Conservation (phyloP, 2,888 invertebrate genomes). For the Metallyticus violacea region DNA sequence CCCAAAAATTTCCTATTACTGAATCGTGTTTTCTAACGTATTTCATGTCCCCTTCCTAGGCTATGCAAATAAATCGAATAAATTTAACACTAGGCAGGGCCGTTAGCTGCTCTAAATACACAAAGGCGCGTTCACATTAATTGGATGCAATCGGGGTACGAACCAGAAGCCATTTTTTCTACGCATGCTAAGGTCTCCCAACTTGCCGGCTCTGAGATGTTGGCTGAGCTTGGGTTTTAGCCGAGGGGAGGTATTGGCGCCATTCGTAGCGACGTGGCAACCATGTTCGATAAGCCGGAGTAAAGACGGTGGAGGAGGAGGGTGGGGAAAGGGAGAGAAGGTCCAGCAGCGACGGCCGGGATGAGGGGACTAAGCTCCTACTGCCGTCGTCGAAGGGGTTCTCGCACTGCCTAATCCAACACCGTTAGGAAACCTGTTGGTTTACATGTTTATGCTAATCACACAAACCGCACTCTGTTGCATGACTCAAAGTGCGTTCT, state of each 20-base stretch:
- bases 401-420: conserved; percentile 1
- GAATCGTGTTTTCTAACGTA: too few relatives aligned
- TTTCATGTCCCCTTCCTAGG: too few relatives aligned
- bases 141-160: not conserved
- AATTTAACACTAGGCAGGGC: too few relatives aligned
- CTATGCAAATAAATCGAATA: too few relatives aligned
- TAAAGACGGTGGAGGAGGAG: conserved; percentile 21
- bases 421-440: not conserved
- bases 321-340: conserved; percentile 18
- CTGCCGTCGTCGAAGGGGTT: not conserved
- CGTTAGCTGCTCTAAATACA: too few relatives aligned
- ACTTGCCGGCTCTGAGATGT: too few relatives aligned
- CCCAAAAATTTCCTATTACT: too few relatives aligned
- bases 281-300: conserved; percentile 21
- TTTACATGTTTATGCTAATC: not conserved
- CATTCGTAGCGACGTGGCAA: conserved; percentile 15
- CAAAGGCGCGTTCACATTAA: too few relatives aligned
- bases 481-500: not conserved
- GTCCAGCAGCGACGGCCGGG: conserved; percentile 14
- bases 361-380: not conserved
- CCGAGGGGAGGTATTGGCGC: not conserved
- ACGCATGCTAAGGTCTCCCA: not conserved
- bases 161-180: not conserved
- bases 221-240: not conserved
- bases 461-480: not conserved